Evolutionary conservation across 2,888 invertebrate genomes (phyloP).

Genomic region (Ophion costatus): DNA sequence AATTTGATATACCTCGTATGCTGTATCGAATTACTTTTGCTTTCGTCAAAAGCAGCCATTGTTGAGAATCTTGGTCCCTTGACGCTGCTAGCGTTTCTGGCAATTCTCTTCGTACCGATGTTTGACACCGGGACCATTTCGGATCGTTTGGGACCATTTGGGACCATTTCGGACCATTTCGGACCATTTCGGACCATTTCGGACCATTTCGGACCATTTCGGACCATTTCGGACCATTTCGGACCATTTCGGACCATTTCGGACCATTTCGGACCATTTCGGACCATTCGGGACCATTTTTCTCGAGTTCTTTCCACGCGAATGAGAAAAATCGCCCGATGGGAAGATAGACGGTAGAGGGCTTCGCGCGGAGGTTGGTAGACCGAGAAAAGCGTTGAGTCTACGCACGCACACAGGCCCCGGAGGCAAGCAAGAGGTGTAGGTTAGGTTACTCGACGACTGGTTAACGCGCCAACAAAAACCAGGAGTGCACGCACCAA

Average conservation of each 20-base stretch:
- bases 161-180: not conserved
- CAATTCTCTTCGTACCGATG: too few relatives aligned
- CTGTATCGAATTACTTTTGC: not conserved
- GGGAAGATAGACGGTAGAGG: constrained; percentile 29
- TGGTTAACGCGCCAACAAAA: constrained; percentile 70
- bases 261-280: not conserved
- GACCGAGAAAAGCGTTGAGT: constrained; percentile 14
- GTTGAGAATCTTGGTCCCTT: not conserved
- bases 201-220: not conserved
- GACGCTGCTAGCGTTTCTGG: not conserved
- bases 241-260: too few relatives aligned
- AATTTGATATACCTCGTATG: not conserved
- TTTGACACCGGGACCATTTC: too few relatives aligned
- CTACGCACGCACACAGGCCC: constrained; percentile 22
- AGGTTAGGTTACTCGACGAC: constrained; percentile 54
- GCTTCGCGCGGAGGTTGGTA: constrained; percentile 9
- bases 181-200: not conserved
- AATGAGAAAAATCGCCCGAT: not conserved
- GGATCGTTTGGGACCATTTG: too few relatives aligned
- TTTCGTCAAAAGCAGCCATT: too few relatives aligned
- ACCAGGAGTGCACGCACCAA: constrained; percentile 71
- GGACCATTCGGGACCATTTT: not conserved
- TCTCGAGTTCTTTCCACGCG: not conserved
- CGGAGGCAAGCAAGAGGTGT: constrained; percentile 27
- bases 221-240: not conserved